These are phyloP conservation scores for Dryobota labecula DNA, from an alignment of 2,888 invertebrate species.

Conservation along the genomic window DNA sequence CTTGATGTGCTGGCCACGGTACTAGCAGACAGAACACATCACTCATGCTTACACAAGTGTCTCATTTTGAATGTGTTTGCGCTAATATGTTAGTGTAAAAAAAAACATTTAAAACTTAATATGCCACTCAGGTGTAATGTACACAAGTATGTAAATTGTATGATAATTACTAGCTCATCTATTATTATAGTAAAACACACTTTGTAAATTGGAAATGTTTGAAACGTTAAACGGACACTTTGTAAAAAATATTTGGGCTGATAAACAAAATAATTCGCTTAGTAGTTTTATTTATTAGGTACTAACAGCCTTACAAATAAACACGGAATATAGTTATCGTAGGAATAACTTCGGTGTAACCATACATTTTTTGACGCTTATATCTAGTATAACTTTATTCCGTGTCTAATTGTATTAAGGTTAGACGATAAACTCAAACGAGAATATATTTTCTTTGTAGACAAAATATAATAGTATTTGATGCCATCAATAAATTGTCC, in stretches of 20 bases:
- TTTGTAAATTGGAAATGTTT: background rate
- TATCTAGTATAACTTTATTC: no score
- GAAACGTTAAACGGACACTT: no score
- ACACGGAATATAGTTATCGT: no score
- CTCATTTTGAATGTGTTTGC: background rate
- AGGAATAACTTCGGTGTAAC: no score
- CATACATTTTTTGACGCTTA: no score
- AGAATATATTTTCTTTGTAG: slow-evolving; percentile 3
- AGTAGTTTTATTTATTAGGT: slow-evolving; percentile 17
- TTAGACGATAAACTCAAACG: background rate
- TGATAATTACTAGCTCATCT: slow-evolving; percentile 15
- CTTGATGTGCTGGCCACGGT: no score
- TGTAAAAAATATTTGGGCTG: slow-evolving; percentile 5
- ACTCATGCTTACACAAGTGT: slow-evolving; percentile 2
- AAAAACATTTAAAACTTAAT: background rate
- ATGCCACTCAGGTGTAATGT: background rate
- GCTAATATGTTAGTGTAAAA: background rate
- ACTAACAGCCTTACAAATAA: no score
- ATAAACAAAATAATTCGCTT: background rate
- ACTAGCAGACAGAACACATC: background rate
- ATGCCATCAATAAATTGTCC: slow-evolving; percentile 19
- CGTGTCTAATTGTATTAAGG: no score
- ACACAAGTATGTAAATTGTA: slow-evolving; percentile 8
- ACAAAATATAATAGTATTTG: slow-evolving; percentile 1
- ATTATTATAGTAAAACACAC: background rate